Evolutionary conservation across 2,888 invertebrate species (phyloP), one percentile per base, ranked within the genome.

Genomic region (Beris morrisii): DNA sequence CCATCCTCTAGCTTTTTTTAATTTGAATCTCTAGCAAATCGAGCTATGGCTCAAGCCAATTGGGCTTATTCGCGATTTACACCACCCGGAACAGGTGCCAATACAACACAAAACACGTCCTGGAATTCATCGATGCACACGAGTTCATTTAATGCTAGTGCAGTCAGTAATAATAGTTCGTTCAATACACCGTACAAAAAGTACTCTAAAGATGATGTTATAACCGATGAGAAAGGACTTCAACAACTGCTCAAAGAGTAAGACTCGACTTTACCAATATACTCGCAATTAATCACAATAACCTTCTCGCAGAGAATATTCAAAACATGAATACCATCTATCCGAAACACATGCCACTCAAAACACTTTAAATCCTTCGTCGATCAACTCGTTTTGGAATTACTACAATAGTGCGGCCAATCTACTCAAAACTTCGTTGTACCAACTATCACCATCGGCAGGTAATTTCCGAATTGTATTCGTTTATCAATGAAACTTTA

Each of bases 151-250:
- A 80, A 77, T 71, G 71, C 71, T 5, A 79, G 76, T 61, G 71
- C 72, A 4, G 3, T 61, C 5, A 77, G 74, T 64, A 22, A 30
- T 6, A 76, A 75, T 11, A 72, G 73, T 6, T 72, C 74, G 4
- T 79, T 78, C 54, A 72, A 73, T 68, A 77, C 79, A 7, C 76
- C 79, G 2, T 79, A 79, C 55, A 74, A 74, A 4, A 77, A 77
- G 61, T 72, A 75, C 59, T 66, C 73, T 30, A 74, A 73, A 2
- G 77, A 79, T 11, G 84, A 84, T 66, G 75, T 81, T 15, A 84
- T 85, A 57, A 80, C 79, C 0, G 83, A 85, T 73, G 83, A 84
- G 68, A 76, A 78, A 38, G 79, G 79, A 12, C 75, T 85, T 44
- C 76, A 79, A 15, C 76, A 81, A 61, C 84, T 83, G 74, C 75